Percentiles rank a stretch among this genome's conserved stretches.
These are phyloP conservation scores for Biston stratarius DNA, from an alignment of 2,888 invertebrate genomes.

Conservation along the genomic window DNA sequence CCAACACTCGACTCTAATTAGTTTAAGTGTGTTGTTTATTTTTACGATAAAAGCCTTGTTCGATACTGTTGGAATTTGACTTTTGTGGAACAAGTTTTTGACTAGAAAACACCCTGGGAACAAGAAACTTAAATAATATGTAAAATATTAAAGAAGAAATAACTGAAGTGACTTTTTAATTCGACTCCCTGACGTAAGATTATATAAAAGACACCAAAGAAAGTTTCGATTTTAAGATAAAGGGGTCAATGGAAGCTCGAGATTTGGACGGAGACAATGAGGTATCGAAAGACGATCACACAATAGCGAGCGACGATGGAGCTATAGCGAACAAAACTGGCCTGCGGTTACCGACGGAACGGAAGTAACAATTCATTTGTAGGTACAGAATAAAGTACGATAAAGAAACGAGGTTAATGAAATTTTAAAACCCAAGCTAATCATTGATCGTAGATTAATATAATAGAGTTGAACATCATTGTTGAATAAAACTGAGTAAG, in stretches of 20 bases:
- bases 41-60: conserved; percentile 45
- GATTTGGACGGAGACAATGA: conserved; percentile 27
- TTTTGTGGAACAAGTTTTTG: conserved; percentile 7
- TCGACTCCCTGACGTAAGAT: background rate
- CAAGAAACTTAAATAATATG: background rate
- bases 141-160: too few species aligned
- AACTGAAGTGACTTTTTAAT: too few species aligned
- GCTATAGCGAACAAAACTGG: conserved; percentile 46
- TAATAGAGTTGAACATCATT: background rate
- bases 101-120: background rate
- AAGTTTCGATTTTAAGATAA: conserved; percentile 37
- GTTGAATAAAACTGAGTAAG: background rate
- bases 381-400: conserved; percentile 18
- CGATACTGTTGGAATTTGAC: conserved; percentile 27
- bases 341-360: conserved; percentile 18
- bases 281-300: conserved; percentile 40
- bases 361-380: conserved; percentile 20
- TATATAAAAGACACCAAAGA: conserved; percentile 19
- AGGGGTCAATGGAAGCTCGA: conserved; percentile 31
- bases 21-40: conserved; percentile 69
- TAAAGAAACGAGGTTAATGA: conserved; percentile 27
- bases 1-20: conserved; percentile 63
- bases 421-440: conserved; percentile 13
- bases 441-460: conserved; percentile 14
- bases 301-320: conserved; percentile 46